Conservation (phyloP, 1,140 invertebrate species). For the Leptoteleia sp. region DNA sequence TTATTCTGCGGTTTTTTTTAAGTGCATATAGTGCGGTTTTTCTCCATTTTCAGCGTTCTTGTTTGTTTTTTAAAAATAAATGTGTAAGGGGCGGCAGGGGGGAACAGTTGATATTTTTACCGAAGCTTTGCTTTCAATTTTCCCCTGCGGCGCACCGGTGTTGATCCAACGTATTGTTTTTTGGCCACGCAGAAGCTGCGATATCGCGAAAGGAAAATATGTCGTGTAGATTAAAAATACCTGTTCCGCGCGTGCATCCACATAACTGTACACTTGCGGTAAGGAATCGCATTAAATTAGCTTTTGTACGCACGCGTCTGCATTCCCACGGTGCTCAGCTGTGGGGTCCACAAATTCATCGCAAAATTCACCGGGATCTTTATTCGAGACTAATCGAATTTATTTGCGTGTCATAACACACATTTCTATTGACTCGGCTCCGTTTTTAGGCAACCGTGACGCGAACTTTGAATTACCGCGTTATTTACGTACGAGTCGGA, state of each 20-base stretch:
- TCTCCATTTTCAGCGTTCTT: too few species aligned
- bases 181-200: slow-evolving; percentile 6
- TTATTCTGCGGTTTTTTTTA: too few species aligned
- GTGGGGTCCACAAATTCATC: slow-evolving; percentile 30
- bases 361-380: slow-evolving; percentile 46
- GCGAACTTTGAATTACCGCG: neutral
- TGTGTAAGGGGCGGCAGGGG: too few species aligned
- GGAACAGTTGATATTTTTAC: slow-evolving; percentile 3
- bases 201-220: slow-evolving; percentile 26
- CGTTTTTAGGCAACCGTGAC: slow-evolving; percentile 1
- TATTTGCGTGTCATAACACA: slow-evolving; percentile 50
- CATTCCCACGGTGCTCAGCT: slow-evolving; percentile 55
- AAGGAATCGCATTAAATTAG: slow-evolving; percentile 64
- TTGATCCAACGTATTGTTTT: slow-evolving; percentile 32
- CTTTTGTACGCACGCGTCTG: slow-evolving; percentile 64
- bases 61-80: neutral
- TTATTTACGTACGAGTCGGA: too few species aligned
- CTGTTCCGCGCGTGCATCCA: slow-evolving; percentile 33
- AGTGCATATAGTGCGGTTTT: too few species aligned
- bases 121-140: slow-evolving; percentile 26
- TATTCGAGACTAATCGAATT: slow-evolving; percentile 59
- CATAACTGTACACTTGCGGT: slow-evolving; percentile 52
- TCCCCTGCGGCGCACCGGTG: neutral
- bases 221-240: slow-evolving; percentile 46
- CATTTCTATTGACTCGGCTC: slow-evolving; percentile 10